Evolutionary conservation across 2,797 vertebrate genomes (phyloP).

Genomic region (Buphagus erythrorhynchus): DNA sequence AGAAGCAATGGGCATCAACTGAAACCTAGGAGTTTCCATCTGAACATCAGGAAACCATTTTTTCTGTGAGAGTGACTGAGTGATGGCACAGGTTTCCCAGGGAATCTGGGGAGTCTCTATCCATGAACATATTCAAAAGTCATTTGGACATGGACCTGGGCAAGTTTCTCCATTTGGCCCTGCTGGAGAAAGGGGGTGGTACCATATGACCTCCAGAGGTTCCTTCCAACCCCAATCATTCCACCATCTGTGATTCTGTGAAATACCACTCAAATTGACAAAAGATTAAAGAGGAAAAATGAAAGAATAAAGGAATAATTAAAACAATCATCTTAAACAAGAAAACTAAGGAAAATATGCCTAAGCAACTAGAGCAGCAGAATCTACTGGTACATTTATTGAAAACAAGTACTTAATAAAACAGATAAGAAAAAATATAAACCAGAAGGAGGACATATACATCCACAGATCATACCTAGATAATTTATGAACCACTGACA

Average conservation of each 20-base stretch:
- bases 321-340: not conserved
- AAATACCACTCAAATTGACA: not conserved
- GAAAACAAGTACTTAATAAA: conserved; percentile 32
- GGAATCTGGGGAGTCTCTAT: not conserved
- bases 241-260: not conserved
- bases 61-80: not conserved
- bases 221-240: not conserved
- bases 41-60: not conserved
- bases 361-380: not conserved
- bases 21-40: not conserved
- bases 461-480: not conserved
- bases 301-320: not conserved
- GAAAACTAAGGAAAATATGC: not conserved
- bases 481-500: not conserved
- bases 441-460: not conserved
- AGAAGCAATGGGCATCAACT: not conserved
- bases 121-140: not conserved
- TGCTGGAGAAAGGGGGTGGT: not conserved
- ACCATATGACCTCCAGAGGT: not conserved
- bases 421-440: not conserved
- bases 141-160: not conserved
- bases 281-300: not conserved
- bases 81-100: not conserved
- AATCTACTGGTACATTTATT: conserved; percentile 7
- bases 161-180: not conserved